These are phyloP conservation scores for Clarias laeviceps DNA, from an alignment of 2,797 vertebrate species.

Conservation along the genomic window DNA sequence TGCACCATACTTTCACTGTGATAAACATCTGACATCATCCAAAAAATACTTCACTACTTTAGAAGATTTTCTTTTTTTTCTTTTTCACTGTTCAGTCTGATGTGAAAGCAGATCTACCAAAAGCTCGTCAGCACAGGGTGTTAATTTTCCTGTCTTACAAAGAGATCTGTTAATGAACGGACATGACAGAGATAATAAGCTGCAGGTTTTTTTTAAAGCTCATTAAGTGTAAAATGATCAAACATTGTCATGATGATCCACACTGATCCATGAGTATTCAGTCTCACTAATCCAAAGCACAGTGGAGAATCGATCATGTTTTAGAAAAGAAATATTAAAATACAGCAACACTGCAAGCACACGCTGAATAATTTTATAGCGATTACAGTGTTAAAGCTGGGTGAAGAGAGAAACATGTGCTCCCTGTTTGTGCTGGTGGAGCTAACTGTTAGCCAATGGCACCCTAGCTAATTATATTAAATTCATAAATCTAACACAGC, in stretches of 20 bases:
- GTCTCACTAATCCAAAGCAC: background rate
- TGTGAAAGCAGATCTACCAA: background rate
- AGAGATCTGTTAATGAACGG: background rate
- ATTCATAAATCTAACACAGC: background rate
- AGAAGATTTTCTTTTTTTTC: background rate
- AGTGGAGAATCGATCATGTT: background rate
- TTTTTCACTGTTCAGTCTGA: background rate
- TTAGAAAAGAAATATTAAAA: background rate
- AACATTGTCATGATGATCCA: background rate
- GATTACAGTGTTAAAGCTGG: background rate
- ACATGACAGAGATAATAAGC: background rate
- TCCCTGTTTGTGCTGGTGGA: background rate
- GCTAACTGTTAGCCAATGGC: background rate
- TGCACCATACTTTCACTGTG: too few species aligned
- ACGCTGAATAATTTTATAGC: background rate
- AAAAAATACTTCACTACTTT: background rate
- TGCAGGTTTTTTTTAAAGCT: background rate
- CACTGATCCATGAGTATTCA: background rate
- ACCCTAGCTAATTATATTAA: background rate
- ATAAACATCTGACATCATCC: background rate
- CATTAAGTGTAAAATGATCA: background rate
- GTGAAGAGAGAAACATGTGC: background rate
- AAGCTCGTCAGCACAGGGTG: background rate
- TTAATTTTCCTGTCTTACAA: background rate
- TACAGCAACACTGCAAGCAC: background rate